Conservation (phyloP, 1,140 invertebrate species). For the Rhagoletis pomonella region DNA sequence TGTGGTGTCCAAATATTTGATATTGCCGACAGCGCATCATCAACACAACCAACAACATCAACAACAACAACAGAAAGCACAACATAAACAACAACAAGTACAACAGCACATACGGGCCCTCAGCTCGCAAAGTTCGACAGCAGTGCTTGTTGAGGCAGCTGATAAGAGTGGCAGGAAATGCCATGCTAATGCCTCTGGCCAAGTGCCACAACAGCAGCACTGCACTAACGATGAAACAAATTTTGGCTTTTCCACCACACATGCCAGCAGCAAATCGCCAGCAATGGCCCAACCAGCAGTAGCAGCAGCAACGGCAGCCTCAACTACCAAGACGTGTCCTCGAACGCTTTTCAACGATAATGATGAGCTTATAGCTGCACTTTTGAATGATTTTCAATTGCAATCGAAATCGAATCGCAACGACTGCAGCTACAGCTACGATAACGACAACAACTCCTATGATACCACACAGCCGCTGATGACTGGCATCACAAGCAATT, state of each 20-base stretch:
- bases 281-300: conserved; percentile 27
- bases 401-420: conserved; percentile 70
- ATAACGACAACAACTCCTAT: conserved; percentile 51
- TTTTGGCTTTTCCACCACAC: not conserved
- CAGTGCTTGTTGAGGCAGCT: not conserved
- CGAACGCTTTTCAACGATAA: conserved; percentile 66
- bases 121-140: conserved; percentile 55
- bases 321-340: conserved; percentile 39
- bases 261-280: conserved; percentile 27
- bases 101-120: conserved; percentile 60
- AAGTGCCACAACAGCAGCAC: conserved; percentile 55
- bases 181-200: conserved; percentile 72
- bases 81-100: conserved; percentile 12
- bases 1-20: conserved; percentile 73
- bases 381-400: conserved; percentile 74
- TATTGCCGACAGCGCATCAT: conserved; percentile 57
- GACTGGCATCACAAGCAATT: not conserved
- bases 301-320: not conserved
- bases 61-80: not conserved
- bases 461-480: conserved; percentile 28
- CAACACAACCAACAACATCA: conserved; percentile 32
- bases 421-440: conserved; percentile 61
- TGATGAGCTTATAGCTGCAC: conserved; percentile 73
- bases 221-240: conserved; percentile 27
- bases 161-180: conserved; percentile 59